These are phyloP conservation scores for Bimastos eiseni DNA, from an alignment of 2,888 invertebrate genomes.

Conservation along the genomic window DNA sequence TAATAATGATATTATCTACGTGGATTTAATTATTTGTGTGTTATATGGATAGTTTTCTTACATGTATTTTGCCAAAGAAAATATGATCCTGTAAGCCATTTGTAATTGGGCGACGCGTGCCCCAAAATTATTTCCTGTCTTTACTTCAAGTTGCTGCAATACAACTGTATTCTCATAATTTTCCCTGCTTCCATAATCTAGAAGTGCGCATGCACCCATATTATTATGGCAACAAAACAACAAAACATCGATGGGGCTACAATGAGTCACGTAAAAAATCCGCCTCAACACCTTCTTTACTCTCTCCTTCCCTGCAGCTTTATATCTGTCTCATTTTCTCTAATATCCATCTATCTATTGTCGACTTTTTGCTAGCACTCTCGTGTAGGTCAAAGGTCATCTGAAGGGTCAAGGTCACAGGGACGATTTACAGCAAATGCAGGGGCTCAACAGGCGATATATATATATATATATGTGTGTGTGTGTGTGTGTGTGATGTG, in stretches of 20 bases:
- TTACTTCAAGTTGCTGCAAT: not conserved
- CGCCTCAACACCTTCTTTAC: not conserved
- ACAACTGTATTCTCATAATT: no score
- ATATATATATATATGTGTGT: no score
- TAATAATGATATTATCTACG: not conserved
- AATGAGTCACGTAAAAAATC: no score
- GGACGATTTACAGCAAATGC: not conserved
- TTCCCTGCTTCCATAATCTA: no score
- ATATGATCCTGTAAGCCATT: not conserved
- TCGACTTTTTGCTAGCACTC: not conserved
- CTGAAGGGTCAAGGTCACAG: not conserved
- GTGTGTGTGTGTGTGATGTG: no score
- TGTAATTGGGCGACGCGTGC: not conserved
- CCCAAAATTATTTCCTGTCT: not conserved
- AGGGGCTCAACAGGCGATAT: not conserved
- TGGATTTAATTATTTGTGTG: not conserved
- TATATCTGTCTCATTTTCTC: not conserved
- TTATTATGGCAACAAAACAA: no score
- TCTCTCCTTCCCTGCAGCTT: not conserved
- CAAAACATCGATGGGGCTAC: no score
- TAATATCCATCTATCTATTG: not conserved
- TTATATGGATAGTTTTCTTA: not conserved
- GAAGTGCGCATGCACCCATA: no score
- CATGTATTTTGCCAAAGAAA: not conserved
- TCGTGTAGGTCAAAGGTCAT: not conserved